Evolutionary conservation across 2,113 vertebrate genomes (phyloP).

Genomic region (Pseudorhombus dupliciocellatus): DNA sequence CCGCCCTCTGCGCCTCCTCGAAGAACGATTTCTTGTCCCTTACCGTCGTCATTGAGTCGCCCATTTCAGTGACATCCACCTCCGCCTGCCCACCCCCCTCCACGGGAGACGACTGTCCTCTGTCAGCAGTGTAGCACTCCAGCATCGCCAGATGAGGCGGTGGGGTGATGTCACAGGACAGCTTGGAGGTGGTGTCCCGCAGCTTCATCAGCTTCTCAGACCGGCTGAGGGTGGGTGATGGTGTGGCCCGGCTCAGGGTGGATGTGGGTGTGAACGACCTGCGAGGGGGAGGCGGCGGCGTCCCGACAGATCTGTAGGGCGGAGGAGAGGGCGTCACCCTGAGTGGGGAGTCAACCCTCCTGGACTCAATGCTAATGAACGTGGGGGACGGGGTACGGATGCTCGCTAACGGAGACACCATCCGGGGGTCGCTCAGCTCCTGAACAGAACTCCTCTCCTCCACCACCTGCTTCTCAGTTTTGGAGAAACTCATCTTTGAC

Average conservation of each 20-base stretch:
- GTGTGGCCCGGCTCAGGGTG: constrained; percentile 69
- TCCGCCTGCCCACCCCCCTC: constrained; percentile 67
- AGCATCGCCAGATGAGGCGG: constrained; percentile 64
- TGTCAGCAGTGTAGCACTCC: constrained; percentile 72
- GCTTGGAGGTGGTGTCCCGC: constrained; percentile 84
- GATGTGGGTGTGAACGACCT: constrained; percentile 73
- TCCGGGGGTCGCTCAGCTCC: constrained; percentile 69
- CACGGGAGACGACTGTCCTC: constrained; percentile 77
- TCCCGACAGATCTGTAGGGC: constrained; percentile 71
- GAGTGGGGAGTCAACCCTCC: constrained; percentile 80
- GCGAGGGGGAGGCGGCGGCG: constrained; percentile 77
- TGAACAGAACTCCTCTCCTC: constrained; percentile 70
- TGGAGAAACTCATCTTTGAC: constrained; percentile 77
- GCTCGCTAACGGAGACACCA: constrained; percentile 79
- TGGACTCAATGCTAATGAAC: constrained; percentile 91
- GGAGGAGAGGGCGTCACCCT: constrained; percentile 79
- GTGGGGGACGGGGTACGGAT: constrained; percentile 88
- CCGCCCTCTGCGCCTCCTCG: constrained; percentile 82
- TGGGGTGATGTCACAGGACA: constrained; percentile 73
- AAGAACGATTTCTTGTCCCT: constrained; percentile 82
- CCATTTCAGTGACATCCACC: constrained; percentile 67
- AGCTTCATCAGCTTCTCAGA: constrained; percentile 88
- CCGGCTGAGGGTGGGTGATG: constrained; percentile 83
- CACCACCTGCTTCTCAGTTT: constrained; percentile 67
- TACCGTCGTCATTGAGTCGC: constrained; percentile 81